Base-by-base conservation (phyloP, 1,140 invertebrate genomes). In the Chrysopa pallens region DNA sequence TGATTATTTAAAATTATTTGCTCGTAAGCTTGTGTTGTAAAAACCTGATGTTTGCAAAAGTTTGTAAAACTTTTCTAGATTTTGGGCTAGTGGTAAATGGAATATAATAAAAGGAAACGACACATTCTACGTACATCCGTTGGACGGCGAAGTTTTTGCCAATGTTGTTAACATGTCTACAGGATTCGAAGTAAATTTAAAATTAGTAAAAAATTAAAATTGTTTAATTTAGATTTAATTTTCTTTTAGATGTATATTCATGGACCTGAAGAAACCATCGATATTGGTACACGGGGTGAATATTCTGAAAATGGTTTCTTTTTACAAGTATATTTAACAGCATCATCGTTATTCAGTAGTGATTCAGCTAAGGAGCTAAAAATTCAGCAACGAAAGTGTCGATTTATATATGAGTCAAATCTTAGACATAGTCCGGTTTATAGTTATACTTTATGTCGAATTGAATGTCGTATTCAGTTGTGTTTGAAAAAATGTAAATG, bases 101-200 rank as follows among this genome's bases (percentile, higher is more conserved):
- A 64, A 66, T 45, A 38, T 66, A 2, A 41, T 72, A 13, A 54
- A 61, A 38, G 50, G 55, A 33, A 68, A 67, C 12, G 56, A 64
- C 23, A 68, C 67, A 2, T 68, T 78, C n/a, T 69, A 63, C 8
- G 69, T 78, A 2, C 75, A 77, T 61, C 75, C 75, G 0, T 49
- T 80, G 6, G 75, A 80, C 52, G 76, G 76, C 2, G 76, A 80
- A 57, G 70, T 77, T 11, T 78, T 78, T 52, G 70, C 72, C 0
- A 74, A 78, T 53, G 64, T 77, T n/a, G 70, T 76, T n/a, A 76
- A 77, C 43, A 63, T 78, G 36, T 72, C 73, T 1, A 69, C 68
- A 4, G 64, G 68, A 13, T 78, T 74, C 50, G 62, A 68, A 51
- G 72, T 73, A 57, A 64, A 55, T 56, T 37, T 17, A 36, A 39